Evolutionary conservation across 2,888 invertebrate genomes (phyloP).

Genomic region (Lampropteryx suffumata): DNA sequence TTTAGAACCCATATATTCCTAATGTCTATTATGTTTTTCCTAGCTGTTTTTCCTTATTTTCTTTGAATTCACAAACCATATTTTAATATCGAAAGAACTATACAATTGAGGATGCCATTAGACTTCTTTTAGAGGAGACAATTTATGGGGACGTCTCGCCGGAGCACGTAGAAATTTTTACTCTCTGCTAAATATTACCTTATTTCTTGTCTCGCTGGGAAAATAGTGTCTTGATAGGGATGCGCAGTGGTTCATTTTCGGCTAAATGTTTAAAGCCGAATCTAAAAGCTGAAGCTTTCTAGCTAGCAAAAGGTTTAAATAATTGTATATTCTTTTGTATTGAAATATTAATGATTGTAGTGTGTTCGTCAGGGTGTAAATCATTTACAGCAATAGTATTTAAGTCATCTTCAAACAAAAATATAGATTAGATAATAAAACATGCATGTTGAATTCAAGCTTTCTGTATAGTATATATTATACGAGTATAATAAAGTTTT

Average conservation of each 20-base stretch:
- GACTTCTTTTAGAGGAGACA: slow-evolving; percentile 66
- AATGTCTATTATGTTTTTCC: background rate
- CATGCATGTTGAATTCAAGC: no score
- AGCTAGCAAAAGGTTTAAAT: no score
- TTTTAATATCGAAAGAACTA: slow-evolving; percentile 50
- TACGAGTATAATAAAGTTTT: no score
- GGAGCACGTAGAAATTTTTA: slow-evolving; percentile 71
- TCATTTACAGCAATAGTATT: no score
- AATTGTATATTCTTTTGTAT: no score
- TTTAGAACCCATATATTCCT: no score
- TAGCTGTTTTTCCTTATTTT: slow-evolving; percentile 17
- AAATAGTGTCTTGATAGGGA: slow-evolving; percentile 34
- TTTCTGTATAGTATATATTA: no score
- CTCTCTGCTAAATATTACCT: slow-evolving; percentile 70
- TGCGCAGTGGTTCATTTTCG: slow-evolving; percentile 17
- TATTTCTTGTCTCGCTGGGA: slow-evolving; percentile 47
- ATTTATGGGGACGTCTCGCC: slow-evolving; percentile 70
- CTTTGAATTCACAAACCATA: slow-evolving; percentile 41
- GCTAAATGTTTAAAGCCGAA: slow-evolving; percentile 9
- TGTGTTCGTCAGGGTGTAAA: no score
- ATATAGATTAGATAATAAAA: no score
- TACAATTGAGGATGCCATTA: slow-evolving; percentile 69
- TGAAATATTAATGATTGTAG: no score
- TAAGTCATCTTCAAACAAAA: no score
- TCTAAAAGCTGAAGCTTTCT: background rate